phyloP scores from a whole-genome alignment of 1,140 invertebrate species.

The Drosophila paulistorum region DNA sequence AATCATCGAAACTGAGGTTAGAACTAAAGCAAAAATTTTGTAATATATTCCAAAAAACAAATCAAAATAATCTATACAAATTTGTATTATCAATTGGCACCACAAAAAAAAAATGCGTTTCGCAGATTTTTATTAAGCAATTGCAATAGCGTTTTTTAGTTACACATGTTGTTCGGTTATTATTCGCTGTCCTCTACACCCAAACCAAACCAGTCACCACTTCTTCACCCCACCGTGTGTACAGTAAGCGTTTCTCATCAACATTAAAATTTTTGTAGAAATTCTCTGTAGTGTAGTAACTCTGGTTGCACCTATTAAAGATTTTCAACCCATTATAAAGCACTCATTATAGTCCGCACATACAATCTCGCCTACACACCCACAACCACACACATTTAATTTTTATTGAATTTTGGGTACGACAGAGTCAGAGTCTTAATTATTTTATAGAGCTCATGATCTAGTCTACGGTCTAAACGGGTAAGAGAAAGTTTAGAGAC shows the following conservation, averaged over 20 bases:
- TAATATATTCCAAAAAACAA: conserved; percentile 38
- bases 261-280: background rate
- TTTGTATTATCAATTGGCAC: conserved; percentile 58
- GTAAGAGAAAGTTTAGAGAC: background rate
- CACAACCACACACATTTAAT: conserved; percentile 23
- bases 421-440: conserved; percentile 47
- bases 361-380: too few species aligned
- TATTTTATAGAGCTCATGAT: conserved; percentile 73
- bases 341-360: conserved; percentile 8
- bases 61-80: conserved; percentile 34
- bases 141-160: conserved; percentile 35
- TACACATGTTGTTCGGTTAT: conserved; percentile 43
- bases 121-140: conserved; percentile 53
- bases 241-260: background rate
- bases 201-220: too few species aligned
- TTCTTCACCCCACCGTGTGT: too few species aligned
- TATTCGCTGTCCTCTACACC: conserved; percentile 2
- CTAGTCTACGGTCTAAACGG: conserved; percentile 40
- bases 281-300: too few species aligned
- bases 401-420: conserved; percentile 30
- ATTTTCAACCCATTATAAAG: conserved; percentile 26
- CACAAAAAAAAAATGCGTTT: conserved; percentile 22
- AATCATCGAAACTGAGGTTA: conserved; percentile 97
- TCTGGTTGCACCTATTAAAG: conserved; percentile 23
- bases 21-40: conserved; percentile 50